Percentiles rank a stretch among this genome's conserved stretches.
phyloP scores from a whole-genome alignment of 1,140 invertebrate genomes.

The Rhopalosiphum padi region DNA sequence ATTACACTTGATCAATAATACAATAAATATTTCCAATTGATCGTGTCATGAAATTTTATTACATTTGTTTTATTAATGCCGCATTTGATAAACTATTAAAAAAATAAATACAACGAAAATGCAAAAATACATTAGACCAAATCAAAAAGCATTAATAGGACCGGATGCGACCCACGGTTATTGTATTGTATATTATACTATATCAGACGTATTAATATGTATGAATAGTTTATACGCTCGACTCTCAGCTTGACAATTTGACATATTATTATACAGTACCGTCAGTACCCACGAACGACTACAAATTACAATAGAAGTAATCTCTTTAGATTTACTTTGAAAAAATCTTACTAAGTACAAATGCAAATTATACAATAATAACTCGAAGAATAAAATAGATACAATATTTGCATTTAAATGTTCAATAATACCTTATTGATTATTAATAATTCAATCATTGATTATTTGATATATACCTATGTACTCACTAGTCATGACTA shows the following conservation, averaged over 20 bases:
- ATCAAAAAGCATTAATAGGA: slow-evolving; percentile 3
- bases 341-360: not conserved
- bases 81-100: not conserved
- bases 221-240: not conserved
- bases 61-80: not conserved
- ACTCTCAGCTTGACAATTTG: no score
- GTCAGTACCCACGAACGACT: not conserved
- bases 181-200: not conserved
- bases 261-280: not conserved
- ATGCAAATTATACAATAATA: not conserved
- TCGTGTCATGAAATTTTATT: not conserved
- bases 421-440: not conserved
- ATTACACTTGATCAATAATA: not conserved
- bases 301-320: slow-evolving; percentile 17
- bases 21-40: not conserved
- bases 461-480: not conserved
- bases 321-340: not conserved
- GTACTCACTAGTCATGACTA: not conserved
- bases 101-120: slow-evolving; percentile 13
- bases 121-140: not conserved
- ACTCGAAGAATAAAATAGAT: not conserved
- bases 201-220: slow-evolving; percentile 7
- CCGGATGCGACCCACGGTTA: slow-evolving; percentile 26
- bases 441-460: not conserved
- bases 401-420: not conserved